Evolutionary conservation across 2,797 vertebrate genomes (phyloP), one percentile per base, ranked within the genome.

Genomic region (Tangara arthus): DNA sequence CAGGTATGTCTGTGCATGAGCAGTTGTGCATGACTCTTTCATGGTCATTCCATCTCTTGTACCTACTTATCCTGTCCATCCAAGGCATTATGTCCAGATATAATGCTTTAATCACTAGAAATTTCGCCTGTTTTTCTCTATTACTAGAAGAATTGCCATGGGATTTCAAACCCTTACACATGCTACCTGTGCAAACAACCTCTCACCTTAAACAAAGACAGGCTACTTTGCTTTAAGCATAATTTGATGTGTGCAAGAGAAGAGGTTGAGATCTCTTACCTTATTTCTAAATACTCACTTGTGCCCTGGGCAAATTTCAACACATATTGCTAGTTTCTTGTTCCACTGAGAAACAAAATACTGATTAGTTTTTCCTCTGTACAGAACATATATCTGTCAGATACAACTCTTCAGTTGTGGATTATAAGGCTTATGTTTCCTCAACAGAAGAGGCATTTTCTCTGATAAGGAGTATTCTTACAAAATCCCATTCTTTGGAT

Each of bases 301-400:
- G 19, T 88, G 44, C 57, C 49, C 69, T 60, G 49, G 32, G 72
- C 27, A 82, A 50, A 49, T 88, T 94, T 71, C 46, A 88, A 32
- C 15, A 63, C 6, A 4, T 5, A 5, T 46, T 90, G 16, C 49
- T 89, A n/a, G 26, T 68, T 93, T 78, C 32, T 47, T 68, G 2
- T 28, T 81, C 35, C 27, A 12, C 27, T 37, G 41, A 81, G 37
- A 73, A 83, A 15, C 32, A 42, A 83, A 90, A 64, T 32, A 46
- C 23, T 27, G 32, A 10, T 75, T 60, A 26, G 18, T 4, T 53
- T 92, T 73, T 37, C 37, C 44, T 72, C 34, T 8, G 1, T 20
- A 52, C 50, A 73, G 49, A 65, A 27, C 52, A 66, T 56, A 15
- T 26, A 37, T 28, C 49, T 78, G 42, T 39, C 46, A 86, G 44